Conservation (phyloP, 2,113 vertebrate genomes). For the Neodon shergylaensis region DNA sequence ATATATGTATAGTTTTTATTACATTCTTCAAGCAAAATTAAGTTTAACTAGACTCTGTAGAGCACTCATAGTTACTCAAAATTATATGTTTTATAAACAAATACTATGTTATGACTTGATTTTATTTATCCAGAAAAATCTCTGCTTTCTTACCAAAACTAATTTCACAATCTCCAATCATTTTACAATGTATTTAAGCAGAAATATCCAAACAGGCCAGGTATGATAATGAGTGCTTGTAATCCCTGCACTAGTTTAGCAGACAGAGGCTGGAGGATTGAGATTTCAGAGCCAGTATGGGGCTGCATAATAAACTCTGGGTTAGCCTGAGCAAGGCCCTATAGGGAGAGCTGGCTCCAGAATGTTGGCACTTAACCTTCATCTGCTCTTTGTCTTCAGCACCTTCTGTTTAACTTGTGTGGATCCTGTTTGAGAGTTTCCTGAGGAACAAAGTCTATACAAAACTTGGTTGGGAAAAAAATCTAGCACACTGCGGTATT, state of each 20-base stretch:
- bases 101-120: background rate
- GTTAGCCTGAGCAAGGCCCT: background rate
- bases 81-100: background rate
- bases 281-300: background rate
- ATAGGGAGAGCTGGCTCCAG: too few relatives aligned
- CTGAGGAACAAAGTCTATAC: too few relatives aligned
- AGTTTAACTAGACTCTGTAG: background rate
- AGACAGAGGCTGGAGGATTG: background rate
- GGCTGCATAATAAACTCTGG: background rate
- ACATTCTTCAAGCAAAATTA: background rate
- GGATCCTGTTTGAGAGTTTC: too few relatives aligned
- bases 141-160: background rate
- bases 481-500: too few relatives aligned
- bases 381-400: too few relatives aligned
- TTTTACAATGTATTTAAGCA: background rate
- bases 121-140: background rate
- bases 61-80: background rate
- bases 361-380: too few relatives aligned
- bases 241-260: too few relatives aligned
- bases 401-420: too few relatives aligned
- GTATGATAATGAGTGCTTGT: background rate
- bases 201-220: background rate
- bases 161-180: background rate
- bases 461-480: too few relatives aligned
- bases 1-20: background rate